These are phyloP conservation scores for Gambusia affinis DNA, from an alignment of 2,113 vertebrate genomes.

Conservation along the genomic window DNA sequence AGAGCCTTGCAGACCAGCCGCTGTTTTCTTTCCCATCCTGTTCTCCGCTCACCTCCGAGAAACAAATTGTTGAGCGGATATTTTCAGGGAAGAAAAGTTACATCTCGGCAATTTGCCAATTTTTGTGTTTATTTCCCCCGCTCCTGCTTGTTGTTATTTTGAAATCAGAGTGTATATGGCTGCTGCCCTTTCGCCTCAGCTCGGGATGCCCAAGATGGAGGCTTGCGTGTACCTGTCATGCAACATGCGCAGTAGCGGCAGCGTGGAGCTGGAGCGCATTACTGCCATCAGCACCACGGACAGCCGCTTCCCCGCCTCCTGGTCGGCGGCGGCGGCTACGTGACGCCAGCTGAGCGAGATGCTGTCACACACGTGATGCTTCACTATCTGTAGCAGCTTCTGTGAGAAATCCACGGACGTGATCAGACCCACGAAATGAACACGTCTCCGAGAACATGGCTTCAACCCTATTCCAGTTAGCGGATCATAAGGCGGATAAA, in stretches of 20 bases:
- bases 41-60: slow-evolving; percentile 10
- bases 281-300: slow-evolving; percentile 65
- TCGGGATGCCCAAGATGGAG: slow-evolving; percentile 83
- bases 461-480: background rate
- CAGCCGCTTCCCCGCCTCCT: slow-evolving; percentile 59
- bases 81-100: slow-evolving; percentile 46
- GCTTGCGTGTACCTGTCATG: slow-evolving; percentile 80
- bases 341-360: slow-evolving; percentile 1
- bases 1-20: slow-evolving; percentile 52
- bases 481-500: background rate
- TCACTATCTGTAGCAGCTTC: slow-evolving; percentile 31
- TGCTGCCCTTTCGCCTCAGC: slow-evolving; percentile 73
- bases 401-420: background rate
- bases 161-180: slow-evolving; percentile 36
- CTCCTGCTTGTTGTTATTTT: slow-evolving; percentile 46
- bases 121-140: slow-evolving; percentile 3
- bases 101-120: slow-evolving; percentile 66
- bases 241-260: slow-evolving; percentile 82
- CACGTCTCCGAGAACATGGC: background rate
- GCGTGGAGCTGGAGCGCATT: slow-evolving; percentile 54
- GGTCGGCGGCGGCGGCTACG: slow-evolving; percentile 9
- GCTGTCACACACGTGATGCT: slow-evolving; percentile 27
- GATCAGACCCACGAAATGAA: background rate
- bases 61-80: slow-evolving; percentile 12
- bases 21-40: slow-evolving; percentile 63